Base-by-base conservation (phyloP, 2,888 invertebrate species). In the Drosophila rubida region DNA sequence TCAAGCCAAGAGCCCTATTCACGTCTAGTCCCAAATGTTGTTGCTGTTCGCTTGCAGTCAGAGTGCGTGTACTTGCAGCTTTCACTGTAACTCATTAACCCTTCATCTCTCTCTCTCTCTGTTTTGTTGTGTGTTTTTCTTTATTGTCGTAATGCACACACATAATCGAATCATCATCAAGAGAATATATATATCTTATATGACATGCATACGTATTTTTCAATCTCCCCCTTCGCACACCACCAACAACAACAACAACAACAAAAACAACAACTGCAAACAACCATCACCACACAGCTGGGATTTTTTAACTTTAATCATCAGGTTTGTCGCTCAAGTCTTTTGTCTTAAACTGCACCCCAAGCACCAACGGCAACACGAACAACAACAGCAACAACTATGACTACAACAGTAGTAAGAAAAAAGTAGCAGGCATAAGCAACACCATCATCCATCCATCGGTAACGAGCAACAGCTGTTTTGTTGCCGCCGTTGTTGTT, bases 271-370 rank as follows among this genome's bases (percentile, higher is more conserved):
- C 57, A 50, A 58, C 35, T 11, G 22, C 37, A 58, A 45, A 37
- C 35, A 37, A 37, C 35, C 35, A 37, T 37, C 35, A 37, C 35
- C 7, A 73, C 86, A 78, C 91, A 91, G 91, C 79, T 91, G 85
- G 91, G 91, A 90, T 90, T 90, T 85, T 91, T 91, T 90, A 89
- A 83, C 88, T 91, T 89, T 87, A 90, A 88, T 89, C 90, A 90
- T 87, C 91, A 91, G 91, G 91, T 91, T 91, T 91, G 91, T 91
- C 89, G 87, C 76, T 90, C 85, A 90, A 90, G 87, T 91, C 91
- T 91, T 91, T 90, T 88, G 90, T 90, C 72, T 82, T 72, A 70
- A 75, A 71, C 44, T 71, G 75, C 77, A 75, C 75, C 61, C n/a
- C 16, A 30, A 42, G 23, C 13, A 50, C 13, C 37, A 53, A 42